A percentile compares a stretch with the other conserved stretches of the same genome.
These are phyloP conservation scores for Shinisaurus crocodilurus DNA, from an alignment of 2,113 vertebrate genomes.

Conservation along the genomic window DNA sequence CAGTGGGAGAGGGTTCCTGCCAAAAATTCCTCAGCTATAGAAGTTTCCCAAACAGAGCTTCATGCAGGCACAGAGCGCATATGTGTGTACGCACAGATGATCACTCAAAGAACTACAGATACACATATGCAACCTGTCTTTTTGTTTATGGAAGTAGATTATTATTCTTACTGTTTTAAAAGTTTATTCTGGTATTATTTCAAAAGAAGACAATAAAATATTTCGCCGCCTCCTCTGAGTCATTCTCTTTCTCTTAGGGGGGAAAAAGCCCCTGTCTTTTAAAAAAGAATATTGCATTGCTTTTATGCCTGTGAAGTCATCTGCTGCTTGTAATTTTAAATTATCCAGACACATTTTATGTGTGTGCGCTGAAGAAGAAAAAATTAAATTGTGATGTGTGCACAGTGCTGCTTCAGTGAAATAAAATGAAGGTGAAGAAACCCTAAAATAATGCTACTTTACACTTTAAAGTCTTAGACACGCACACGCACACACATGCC, in stretches of 20 bases:
- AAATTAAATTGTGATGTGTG: background rate
- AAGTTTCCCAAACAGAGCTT: too few relatives aligned
- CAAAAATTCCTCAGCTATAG: too few relatives aligned
- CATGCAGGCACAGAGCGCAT: too few relatives aligned
- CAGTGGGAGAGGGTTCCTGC: too few relatives aligned
- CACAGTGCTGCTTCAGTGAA: background rate
- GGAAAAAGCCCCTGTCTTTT: background rate
- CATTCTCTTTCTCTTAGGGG: background rate
- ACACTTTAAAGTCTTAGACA: too few relatives aligned
- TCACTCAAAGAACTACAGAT: too few relatives aligned
- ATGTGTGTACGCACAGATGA: too few relatives aligned
- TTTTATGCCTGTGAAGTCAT: background rate
- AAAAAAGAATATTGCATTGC: background rate
- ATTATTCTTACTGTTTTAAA: background rate
- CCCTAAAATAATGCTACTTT: too few relatives aligned
- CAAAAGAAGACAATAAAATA: background rate
- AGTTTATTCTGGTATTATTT: background rate
- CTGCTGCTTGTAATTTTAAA: background rate
- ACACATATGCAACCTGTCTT: too few relatives aligned
- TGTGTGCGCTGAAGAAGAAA: background rate
- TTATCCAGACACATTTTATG: background rate
- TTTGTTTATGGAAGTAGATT: too few relatives aligned
- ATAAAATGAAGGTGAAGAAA: too few relatives aligned
- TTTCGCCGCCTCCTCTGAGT: background rate
- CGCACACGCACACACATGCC: background rate